These are phyloP conservation scores for Aphodius granarius DNA, from an alignment of 2,888 invertebrate species.

Conservation along the genomic window DNA sequence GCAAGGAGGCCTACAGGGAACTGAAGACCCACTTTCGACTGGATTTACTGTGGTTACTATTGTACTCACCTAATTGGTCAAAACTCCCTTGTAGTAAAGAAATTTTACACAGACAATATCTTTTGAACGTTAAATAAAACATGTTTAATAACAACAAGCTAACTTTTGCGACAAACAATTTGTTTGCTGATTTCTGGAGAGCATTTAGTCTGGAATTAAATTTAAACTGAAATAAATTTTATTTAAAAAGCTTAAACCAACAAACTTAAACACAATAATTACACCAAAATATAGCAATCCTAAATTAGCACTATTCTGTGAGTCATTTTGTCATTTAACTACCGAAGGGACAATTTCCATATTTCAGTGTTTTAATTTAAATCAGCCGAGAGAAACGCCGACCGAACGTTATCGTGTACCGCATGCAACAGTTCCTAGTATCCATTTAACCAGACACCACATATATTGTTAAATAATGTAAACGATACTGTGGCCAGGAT, in stretches of 20 bases:
- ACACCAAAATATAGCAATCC: too few relatives aligned
- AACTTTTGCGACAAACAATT: too few relatives aligned
- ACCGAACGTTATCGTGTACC: background rate
- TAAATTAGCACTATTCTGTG: too few relatives aligned
- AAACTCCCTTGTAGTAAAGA: background rate
- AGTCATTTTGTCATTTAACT: background rate
- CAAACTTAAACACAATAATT: too few relatives aligned
- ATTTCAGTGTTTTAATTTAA: background rate
- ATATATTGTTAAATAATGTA: conserved; percentile 10
- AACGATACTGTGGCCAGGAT: background rate
- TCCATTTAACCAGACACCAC: conserved; percentile 14
- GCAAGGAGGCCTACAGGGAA: background rate
- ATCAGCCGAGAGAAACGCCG: background rate
- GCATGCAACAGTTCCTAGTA: conserved; percentile 3
- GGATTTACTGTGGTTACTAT: background rate
- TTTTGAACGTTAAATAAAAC: too few relatives aligned
- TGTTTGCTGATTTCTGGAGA: too few relatives aligned
- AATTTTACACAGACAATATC: background rate
- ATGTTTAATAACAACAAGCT: too few relatives aligned
- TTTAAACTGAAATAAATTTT: too few relatives aligned
- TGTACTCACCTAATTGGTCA: background rate
- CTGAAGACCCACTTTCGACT: background rate
- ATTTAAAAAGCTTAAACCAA: too few relatives aligned
- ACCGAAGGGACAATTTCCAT: background rate
- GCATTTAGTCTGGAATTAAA: too few relatives aligned